These are phyloP conservation scores for Oreochromis niloticus DNA, from an alignment of 2,113 vertebrate species.

Conservation along the genomic window DNA sequence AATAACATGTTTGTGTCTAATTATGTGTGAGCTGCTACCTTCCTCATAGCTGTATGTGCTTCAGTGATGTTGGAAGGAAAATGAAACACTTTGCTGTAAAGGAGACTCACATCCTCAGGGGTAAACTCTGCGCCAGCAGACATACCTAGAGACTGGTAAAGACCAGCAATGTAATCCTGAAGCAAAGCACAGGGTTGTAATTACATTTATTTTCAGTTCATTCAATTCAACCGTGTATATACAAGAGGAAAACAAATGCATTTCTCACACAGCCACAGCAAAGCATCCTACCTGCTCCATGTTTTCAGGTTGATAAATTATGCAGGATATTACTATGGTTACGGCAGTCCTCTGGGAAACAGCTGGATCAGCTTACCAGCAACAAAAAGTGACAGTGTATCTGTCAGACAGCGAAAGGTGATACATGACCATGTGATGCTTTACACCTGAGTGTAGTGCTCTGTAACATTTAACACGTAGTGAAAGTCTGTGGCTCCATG, in stretches of 20 bases:
- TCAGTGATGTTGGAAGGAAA: slow-evolving; percentile 27
- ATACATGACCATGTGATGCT: neutral
- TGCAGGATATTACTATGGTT: slow-evolving; percentile 51
- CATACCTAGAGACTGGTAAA: slow-evolving; percentile 51
- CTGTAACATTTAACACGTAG: neutral
- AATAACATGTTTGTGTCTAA: neutral
- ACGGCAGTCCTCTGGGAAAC: slow-evolving; percentile 17
- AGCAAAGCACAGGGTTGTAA: neutral
- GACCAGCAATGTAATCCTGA: slow-evolving; percentile 30
- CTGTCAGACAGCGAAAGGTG: slow-evolving; percentile 25
- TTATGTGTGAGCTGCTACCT: slow-evolving; percentile 27
- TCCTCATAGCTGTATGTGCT: slow-evolving; percentile 45
- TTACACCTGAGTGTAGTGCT: neutral
- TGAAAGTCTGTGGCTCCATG: neutral
- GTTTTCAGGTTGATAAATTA: slow-evolving; percentile 55
- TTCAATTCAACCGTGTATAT: neutral
- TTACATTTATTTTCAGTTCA: neutral
- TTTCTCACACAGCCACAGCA: neutral
- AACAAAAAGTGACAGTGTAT: slow-evolving; percentile 34
- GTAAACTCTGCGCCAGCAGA: slow-evolving; percentile 46
- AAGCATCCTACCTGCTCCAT: slow-evolving; percentile 57
- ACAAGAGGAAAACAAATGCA: neutral
- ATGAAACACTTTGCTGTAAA: slow-evolving; percentile 64
- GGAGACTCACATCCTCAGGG: slow-evolving; percentile 34
- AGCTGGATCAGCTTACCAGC: slow-evolving; percentile 44